Evolutionary conservation across 1,140 invertebrate species (phyloP), one percentile per base, ranked within the genome.

Genomic region (Asobara japonica): DNA sequence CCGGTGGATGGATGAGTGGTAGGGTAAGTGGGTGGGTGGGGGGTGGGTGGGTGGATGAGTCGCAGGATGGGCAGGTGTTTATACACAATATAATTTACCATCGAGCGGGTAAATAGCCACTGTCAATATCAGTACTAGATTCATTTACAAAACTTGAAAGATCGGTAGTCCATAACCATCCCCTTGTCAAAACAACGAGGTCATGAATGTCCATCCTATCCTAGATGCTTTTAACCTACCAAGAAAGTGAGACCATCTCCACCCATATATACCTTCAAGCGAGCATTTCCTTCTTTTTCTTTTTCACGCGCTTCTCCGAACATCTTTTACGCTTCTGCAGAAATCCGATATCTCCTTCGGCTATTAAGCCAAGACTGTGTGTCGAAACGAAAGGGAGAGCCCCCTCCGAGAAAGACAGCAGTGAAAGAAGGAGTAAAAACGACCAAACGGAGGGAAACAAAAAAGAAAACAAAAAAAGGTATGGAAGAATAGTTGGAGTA

Each of bases 321-420:
- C 77, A 80, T 81, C 78, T 81, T 82, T 81, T 79, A 82, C 83
- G 79, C 79, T 83, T 84, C 80, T 79, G 76, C 77, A 78, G 84
- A 84, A 84, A 84, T 78, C 74, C 74, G 82, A 85, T 84, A 84
- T 76, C 78, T 74, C 73, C 77, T 79, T 76, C 77, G 76, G 77
- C 80, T 79, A 84, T 83, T 84, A 84, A 77, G 79, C 77, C 74
- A 79, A 74, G 78, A 11, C 51, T 56, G 51, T 56, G 51, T 56
- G 51, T 56, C 51, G 22, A 22, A 56, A 56, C 13, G 51, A 56
- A 56, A 27, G 51, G 22, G 22, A 56, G 51, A 56, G 51, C 22
- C 2, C 41, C 41, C n/a, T n/a, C n/a, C 41, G 41, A 45, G 41
- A 22, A 56, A 56, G 22, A 56, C 20, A 56, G 20, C 25, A 56